Base-by-base conservation (phyloP, 2,888 invertebrate genomes). In the Drosophila fulvimacula region DNA sequence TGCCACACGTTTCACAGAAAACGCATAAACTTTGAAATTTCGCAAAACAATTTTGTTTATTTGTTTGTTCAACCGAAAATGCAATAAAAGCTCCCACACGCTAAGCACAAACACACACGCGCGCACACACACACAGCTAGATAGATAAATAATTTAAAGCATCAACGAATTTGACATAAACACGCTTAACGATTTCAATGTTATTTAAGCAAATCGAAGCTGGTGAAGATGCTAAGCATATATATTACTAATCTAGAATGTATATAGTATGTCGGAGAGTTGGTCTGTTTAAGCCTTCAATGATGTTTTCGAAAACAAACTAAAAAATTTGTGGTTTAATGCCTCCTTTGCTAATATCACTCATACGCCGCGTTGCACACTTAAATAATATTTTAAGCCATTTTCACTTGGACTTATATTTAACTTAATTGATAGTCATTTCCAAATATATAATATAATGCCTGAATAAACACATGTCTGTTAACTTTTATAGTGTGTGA, bases 1-100 rank as follows among this genome's bases (percentile, higher is more conserved):
- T 76, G 69, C 78, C 69, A 19, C 79, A 78, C 74, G 79, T 79
- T 78, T 74, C 75, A 51, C 59, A 51, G 62, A 78, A 80, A 82
- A 66, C 63, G 36, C 70, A 76, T 79, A 65, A 81, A 79, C 42
- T 72, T 56, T 42, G 32, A 53, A 76, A 61, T 44, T 72, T 65
- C 5, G 62, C 64, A 65, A 76, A 65, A 78, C 74, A 73, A 62
- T 62, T 53, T 68, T 70, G 63, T 81, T 81, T 82, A 57, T 76
- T 76, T 84, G 69, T 81, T 79, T 79, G 57, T 39, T 55, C 42
- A 21, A 70, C 69, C 70, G 55, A 60, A 72, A 82, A 67, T 80
- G 81, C 74, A 80, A 80, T 76, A 80, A 80, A 82, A 71, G 48
- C 48, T 48, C 53, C 55, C 64, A 64, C 63, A 72, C 42, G 62